Percentiles rank a stretch among this genome's conserved stretches.
Evolutionary conservation across 2,113 vertebrate genomes (phyloP).

Genomic region (Hystrix brachyura): DNA sequence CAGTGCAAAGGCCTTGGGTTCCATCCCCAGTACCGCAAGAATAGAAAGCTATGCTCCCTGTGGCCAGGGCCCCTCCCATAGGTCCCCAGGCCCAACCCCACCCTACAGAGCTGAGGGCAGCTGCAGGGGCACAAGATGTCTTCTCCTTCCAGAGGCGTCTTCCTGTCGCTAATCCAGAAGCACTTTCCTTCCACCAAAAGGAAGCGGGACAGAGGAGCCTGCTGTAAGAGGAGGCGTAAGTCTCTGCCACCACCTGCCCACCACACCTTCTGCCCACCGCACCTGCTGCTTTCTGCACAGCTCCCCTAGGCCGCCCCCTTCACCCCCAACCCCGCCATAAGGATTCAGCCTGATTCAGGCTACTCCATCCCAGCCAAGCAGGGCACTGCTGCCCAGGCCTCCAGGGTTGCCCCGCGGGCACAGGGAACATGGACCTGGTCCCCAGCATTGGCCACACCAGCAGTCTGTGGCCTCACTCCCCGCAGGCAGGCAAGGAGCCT

Average conservation of each 20-base stretch:
- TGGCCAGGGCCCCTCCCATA: not conserved
- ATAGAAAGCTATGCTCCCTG: not conserved
- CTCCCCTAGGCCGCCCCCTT: not conserved
- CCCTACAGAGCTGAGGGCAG: not conserved
- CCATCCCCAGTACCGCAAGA: not conserved
- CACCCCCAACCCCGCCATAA: fast-evolving
- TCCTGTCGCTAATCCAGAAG: slow-evolving; percentile 97
- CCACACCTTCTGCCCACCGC: not conserved
- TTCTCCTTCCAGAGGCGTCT: slow-evolving; percentile 94
- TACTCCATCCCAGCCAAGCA: fast-evolving
- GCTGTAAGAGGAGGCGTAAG: slow-evolving; percentile 97
- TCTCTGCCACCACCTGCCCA: not conserved
- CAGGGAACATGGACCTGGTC: not conserved
- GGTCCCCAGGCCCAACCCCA: not conserved
- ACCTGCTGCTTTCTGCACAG: not conserved
- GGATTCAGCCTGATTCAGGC: not conserved
- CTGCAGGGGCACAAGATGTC: slow-evolving; percentile 71
- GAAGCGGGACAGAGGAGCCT: slow-evolving; percentile 93
- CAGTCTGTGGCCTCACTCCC: not conserved
- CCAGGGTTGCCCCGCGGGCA: not conserved
- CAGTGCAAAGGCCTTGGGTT: not conserved
- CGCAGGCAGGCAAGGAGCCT: not conserved
- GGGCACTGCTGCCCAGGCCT: too few relatives aligned
- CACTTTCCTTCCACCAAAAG: slow-evolving; percentile 98
- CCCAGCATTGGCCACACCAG: not conserved